These are phyloP conservation scores for Nettapus auritus DNA, from an alignment of 2,113 vertebrate genomes.

Conservation along the genomic window DNA sequence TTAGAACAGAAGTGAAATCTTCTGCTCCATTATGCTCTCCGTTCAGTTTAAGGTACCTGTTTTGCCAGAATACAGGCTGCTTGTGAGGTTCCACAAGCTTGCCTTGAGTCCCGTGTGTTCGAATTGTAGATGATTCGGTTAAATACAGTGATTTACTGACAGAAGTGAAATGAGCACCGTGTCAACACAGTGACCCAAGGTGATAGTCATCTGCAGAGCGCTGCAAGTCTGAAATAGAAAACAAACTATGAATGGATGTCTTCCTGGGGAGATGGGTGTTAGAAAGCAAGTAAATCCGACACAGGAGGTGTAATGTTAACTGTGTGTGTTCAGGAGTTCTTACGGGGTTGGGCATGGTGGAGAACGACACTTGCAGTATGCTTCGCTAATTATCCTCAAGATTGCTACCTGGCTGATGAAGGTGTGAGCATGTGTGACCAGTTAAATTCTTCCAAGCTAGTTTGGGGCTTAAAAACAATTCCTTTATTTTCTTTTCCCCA, in stretches of 20 bases:
- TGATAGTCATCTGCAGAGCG: background rate
- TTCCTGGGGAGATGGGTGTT: background rate
- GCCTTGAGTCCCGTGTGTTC: background rate
- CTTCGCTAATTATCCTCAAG: background rate
- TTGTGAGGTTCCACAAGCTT: background rate
- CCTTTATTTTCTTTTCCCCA: background rate
- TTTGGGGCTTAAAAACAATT: background rate
- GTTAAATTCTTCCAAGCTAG: background rate
- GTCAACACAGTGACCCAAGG: background rate
- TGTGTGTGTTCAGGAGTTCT: background rate
- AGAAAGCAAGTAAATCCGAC: background rate
- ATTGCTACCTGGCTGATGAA: no score
- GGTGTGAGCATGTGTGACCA: no score
- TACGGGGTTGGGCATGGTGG: background rate
- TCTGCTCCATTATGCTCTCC: background rate
- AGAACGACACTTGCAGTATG: background rate
- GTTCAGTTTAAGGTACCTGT: background rate
- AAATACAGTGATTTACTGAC: background rate
- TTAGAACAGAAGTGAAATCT: background rate
- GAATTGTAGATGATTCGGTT: background rate
- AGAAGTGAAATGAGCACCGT: background rate
- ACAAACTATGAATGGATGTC: background rate
- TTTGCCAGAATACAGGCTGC: background rate
- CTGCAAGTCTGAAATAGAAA: background rate
- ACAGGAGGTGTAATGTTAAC: background rate